Conservation (phyloP, 2,113 vertebrate genomes). For the Aleadryas rufinucha region DNA sequence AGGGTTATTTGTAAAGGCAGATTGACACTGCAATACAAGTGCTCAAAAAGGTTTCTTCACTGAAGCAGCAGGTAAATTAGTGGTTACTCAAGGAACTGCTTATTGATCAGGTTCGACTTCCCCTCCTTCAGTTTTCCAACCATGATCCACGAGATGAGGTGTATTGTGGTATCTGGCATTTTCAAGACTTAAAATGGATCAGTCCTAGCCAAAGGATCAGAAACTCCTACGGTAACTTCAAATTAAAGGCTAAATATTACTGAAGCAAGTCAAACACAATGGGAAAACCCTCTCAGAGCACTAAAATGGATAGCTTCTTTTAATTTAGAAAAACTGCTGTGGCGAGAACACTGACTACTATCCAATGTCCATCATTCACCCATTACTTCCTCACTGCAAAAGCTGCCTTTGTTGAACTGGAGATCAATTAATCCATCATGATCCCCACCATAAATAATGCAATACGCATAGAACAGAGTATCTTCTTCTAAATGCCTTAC, state of each 20-base stretch:
- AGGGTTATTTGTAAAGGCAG: neutral
- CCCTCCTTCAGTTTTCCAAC: neutral
- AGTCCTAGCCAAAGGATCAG: neutral
- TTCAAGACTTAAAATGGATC: neutral
- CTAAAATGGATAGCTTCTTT: neutral
- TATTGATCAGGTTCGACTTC: neutral
- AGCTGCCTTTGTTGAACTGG: neutral
- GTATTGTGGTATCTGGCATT: neutral
- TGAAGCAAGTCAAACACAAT: neutral
- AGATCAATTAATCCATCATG: neutral
- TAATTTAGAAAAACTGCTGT: neutral
- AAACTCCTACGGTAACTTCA: neutral
- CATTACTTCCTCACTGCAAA: neutral
- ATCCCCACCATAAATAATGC: neutral
- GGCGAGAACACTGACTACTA: rapidly evolving
- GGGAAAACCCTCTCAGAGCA: neutral
- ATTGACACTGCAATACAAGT: neutral
- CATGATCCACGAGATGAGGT: rapidly evolving
- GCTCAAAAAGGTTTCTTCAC: neutral
- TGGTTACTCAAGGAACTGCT: neutral
- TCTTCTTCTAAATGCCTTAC: neutral
- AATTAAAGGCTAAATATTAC: neutral
- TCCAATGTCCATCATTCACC: neutral
- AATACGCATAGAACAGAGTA: neutral
- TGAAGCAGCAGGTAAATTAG: neutral